Evolutionary conservation across 2,797 vertebrate genomes (phyloP).

Genomic region (Sebastes cheni): DNA sequence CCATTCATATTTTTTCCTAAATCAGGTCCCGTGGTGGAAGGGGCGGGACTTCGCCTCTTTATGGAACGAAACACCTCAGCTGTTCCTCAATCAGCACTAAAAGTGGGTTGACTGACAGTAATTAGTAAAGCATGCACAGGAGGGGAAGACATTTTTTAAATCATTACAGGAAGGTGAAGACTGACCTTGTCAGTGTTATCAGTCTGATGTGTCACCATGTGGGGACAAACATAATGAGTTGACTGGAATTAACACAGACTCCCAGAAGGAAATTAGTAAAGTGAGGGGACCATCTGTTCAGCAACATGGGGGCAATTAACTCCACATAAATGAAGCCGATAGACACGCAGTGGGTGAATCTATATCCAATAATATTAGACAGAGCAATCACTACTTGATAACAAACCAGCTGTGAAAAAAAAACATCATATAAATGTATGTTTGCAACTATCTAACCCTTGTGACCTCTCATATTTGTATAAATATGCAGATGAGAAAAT

Average conservation of each 20-base stretch:
- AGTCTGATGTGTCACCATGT: slow-evolving; percentile 11
- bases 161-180: slow-evolving; percentile 36
- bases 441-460: background rate
- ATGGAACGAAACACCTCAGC: background rate
- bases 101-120: background rate
- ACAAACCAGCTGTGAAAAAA: slow-evolving; percentile 5
- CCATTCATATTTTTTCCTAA: no score
- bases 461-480: slow-evolving; percentile 13
- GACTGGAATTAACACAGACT: slow-evolving; percentile 46
- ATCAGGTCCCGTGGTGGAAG: no score
- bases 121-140: slow-evolving; percentile 12
- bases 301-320: slow-evolving; percentile 64
- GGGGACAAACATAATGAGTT: slow-evolving; percentile 46
- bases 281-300: slow-evolving; percentile 62
- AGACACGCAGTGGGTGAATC: slow-evolving; percentile 38
- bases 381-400: slow-evolving; percentile 18
- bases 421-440: background rate
- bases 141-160: slow-evolving; percentile 1
- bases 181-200: slow-evolving; percentile 32
- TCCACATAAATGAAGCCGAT: slow-evolving; percentile 51
- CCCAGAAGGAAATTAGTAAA: slow-evolving; percentile 51
- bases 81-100: background rate
- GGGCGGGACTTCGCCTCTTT: no score
- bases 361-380: slow-evolving; percentile 45
- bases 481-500: slow-evolving; percentile 14